Conservation (phyloP, 2,797 vertebrate genomes). For the Xenopus petersii region DNA sequence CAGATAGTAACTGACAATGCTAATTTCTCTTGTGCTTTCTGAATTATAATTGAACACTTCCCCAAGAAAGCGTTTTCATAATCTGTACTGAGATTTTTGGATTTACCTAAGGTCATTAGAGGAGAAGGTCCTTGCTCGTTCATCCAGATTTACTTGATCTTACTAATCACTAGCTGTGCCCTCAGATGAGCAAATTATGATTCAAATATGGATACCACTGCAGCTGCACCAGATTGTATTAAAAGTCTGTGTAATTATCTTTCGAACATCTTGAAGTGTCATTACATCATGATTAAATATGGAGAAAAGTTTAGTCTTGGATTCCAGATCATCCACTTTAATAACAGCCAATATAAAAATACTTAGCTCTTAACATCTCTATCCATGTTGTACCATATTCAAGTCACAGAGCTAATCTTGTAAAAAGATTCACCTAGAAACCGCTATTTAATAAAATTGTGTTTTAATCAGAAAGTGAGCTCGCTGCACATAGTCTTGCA, state of each 20-base stretch:
- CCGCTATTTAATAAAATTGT: constrained; percentile 5
- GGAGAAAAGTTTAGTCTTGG: not conserved
- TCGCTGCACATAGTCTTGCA: constrained; percentile 5
- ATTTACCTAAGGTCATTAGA: not conserved
- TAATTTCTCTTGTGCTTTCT: no score
- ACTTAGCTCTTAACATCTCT: not conserved
- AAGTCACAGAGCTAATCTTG: constrained; percentile 21
- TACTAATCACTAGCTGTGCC: not conserved
- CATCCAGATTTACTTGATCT: not conserved
- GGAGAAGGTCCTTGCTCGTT: not conserved
- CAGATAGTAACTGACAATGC: no score
- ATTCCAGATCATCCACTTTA: not conserved
- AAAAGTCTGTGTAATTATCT: not conserved
- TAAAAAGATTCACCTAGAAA: constrained; percentile 19
- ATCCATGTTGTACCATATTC: not conserved
- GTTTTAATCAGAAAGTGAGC: constrained; percentile 18
- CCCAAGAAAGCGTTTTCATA: no score
- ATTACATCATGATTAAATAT: not conserved
- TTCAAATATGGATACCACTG: no score
- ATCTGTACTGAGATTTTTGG: not conserved
- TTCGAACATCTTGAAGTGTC: not conserved
- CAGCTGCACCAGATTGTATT: not conserved
- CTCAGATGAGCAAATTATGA: no score
- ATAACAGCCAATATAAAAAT: not conserved
- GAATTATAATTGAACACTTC: no score